Evolutionary conservation across 2,797 vertebrate species (phyloP).

Genomic region (Crenichthys baileyi): DNA sequence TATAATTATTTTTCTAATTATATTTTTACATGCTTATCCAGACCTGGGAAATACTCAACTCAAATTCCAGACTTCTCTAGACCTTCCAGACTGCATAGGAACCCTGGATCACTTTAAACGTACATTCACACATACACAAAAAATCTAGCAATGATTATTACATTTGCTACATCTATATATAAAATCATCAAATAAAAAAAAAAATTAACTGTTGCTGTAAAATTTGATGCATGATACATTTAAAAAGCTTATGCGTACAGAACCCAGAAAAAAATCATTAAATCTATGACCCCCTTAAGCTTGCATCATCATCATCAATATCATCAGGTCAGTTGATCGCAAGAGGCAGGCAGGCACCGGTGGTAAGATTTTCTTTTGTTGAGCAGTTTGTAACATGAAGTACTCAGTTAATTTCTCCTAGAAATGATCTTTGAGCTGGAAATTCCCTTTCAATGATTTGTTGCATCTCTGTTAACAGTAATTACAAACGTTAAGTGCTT

Average conservation of each 20-base stretch:
- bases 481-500: slow-evolving; percentile 86
- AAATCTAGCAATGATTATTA: slow-evolving; percentile 59
- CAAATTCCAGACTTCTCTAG: no score
- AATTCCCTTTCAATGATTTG: slow-evolving; percentile 83
- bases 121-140: slow-evolving; percentile 69
- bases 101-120: slow-evolving; percentile 48
- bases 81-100: not conserved
- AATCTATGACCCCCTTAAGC: not conserved
- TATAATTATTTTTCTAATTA: not conserved
- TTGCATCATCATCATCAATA: slow-evolving; percentile 22
- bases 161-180: slow-evolving; percentile 72
- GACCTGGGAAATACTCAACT: not conserved
- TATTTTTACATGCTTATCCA: not conserved
- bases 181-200: slow-evolving; percentile 50
- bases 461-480: slow-evolving; percentile 74
- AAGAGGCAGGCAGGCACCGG: slow-evolving; percentile 67
- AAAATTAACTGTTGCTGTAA: slow-evolving; percentile 51
- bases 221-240: slow-evolving; percentile 50
- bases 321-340: slow-evolving; percentile 31
- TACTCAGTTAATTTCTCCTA: slow-evolving; percentile 66
- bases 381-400: slow-evolving; percentile 44
- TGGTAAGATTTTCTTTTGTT: slow-evolving; percentile 53
- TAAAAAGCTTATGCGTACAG: slow-evolving; percentile 67
- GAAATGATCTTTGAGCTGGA: slow-evolving; percentile 72
- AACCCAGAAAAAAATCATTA: slow-evolving; percentile 18